phyloP scores from a whole-genome alignment of 2,888 invertebrate genomes.

The Panopea generosa region DNA sequence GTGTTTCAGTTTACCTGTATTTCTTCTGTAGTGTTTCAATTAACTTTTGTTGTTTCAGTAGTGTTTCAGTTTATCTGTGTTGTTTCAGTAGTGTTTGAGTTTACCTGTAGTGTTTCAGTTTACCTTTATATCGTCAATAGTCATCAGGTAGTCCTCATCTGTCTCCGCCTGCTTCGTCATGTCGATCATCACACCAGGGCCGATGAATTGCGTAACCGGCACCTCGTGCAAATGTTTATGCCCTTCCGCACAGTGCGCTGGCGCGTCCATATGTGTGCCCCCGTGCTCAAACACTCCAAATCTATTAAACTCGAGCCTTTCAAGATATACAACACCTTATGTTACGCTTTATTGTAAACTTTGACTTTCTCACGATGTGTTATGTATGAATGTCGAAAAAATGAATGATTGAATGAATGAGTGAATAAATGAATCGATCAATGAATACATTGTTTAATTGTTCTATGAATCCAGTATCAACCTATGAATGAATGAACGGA shows the following conservation, averaged over 20 bases:
- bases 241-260: slow-evolving; percentile 87
- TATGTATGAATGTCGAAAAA: background rate
- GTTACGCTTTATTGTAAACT: background rate
- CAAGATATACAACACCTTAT: background rate
- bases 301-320: slow-evolving; percentile 86
- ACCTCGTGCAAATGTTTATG: slow-evolving; percentile 87
- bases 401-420: background rate
- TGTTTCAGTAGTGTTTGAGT: too few relatives aligned
- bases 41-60: too few relatives aligned
- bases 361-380: background rate
- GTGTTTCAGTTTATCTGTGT: too few relatives aligned
- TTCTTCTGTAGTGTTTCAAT: too few relatives aligned
- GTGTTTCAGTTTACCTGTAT: too few relatives aligned
- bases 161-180: slow-evolving; percentile 50
- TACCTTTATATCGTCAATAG: slow-evolving; percentile 81
- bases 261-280: slow-evolving; percentile 89
- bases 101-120: too few relatives aligned
- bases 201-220: slow-evolving; percentile 85
- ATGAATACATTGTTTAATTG: background rate
- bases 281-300: slow-evolving; percentile 88
- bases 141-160: slow-evolving; percentile 68
- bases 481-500: too few relatives aligned
- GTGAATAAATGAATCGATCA: background rate
- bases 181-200: slow-evolving; percentile 77
- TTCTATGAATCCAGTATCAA: too few relatives aligned